Base-by-base conservation (phyloP, 2,888 invertebrate species). In the Drosophila kambysellisi region DNA sequence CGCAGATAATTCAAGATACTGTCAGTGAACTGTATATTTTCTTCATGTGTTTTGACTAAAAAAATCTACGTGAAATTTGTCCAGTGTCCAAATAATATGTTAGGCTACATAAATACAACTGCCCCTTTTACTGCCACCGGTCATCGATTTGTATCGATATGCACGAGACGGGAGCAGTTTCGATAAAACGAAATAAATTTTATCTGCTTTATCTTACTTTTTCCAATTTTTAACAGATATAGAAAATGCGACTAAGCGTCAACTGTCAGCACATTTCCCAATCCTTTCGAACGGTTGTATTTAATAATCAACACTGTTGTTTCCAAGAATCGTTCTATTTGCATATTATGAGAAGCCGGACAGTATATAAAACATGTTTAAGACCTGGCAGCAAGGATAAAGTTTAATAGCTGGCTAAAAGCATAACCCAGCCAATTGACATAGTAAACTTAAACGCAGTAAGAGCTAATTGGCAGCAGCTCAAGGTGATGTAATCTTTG, bases 291-390 rank as follows among this genome's bases (percentile, higher is more conserved):
- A 32, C 43, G 20, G 12, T 20, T 46, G 46, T 57, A 11, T 58
- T 71, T 37, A 4, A 20, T 4, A 29, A 54, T 67, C 75, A 72
- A 48, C 72, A 66, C 62, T 35, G 37, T 11, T n/a, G 17, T 33
- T 64, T 20, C 25, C 29, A 17, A 8, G 41, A 30, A 39, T 39
- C 12, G 1, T 12, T 25, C 11, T 12, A 17, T 41, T 58, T 35
- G 25, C 53, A 12, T 46, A 48, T 29, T 43, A 30, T 32, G n/a
- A 46, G 17, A 48, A 39, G 48, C 37, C 20, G 20, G 50, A 2
- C 52, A 66, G 20, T 8, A 25, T 3, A 25, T 2, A 25, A 25
- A 25, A 25, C 3, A 25, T 2, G 15, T 46, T 25, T 46, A 25
- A 20, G 4, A 9, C 25, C 15, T 15, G 15, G 12, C 32, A 32